Base-by-base conservation (phyloP, 2,888 invertebrate species). In the Diloba caeruleocephala region DNA sequence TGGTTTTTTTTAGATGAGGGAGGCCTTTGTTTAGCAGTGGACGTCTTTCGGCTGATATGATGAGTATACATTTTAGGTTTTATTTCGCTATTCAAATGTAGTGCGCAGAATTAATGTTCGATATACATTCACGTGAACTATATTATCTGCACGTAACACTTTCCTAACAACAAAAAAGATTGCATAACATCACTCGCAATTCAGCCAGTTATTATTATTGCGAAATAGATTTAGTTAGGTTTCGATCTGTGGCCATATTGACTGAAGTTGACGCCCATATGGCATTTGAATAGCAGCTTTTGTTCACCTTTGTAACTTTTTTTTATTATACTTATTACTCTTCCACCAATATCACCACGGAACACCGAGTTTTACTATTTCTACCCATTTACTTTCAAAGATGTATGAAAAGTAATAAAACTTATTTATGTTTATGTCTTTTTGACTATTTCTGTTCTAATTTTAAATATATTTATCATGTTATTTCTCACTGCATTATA, bases 221-320 rank as follows among this genome's bases (percentile, higher is more conserved):
- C 64, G 58, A 56, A 63, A 68, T 57, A 53, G 15, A 44, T 33
- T 21, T 45, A 67, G 44, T 49, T 67, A 61, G 26, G 34, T 62
- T 54, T 25, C 39, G 33, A 8, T 10, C 19, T 14, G 39, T 25
- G 15, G 15, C 26, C 51, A 43, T 44, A 44, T 50, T 33, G 26
- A 14, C 29, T 39, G 29, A 19, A 32, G 32, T 34, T 8, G 10
- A 45, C 44, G 44, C 52, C 44, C 36, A 45, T 42, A 17, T 45
- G 13, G n/a, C 43, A 44, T 32, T 37, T 15, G 13, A 21, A 8
- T 32, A 29, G 9, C 33, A 52, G 10, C 12, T 9, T 44, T 38
- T 39, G 28, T 43, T 38, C 6, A n/a, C 37, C 56, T n/a, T 36
- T 45, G 39, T 19, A 23, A 23, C 32, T 19, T 33, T n/a, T n/a